A percentile compares a stretch with the other conserved stretches of the same genome.
These are phyloP conservation scores for Loxodonta africana DNA, from an alignment of 2,113 vertebrate species.

Conservation along the genomic window DNA sequence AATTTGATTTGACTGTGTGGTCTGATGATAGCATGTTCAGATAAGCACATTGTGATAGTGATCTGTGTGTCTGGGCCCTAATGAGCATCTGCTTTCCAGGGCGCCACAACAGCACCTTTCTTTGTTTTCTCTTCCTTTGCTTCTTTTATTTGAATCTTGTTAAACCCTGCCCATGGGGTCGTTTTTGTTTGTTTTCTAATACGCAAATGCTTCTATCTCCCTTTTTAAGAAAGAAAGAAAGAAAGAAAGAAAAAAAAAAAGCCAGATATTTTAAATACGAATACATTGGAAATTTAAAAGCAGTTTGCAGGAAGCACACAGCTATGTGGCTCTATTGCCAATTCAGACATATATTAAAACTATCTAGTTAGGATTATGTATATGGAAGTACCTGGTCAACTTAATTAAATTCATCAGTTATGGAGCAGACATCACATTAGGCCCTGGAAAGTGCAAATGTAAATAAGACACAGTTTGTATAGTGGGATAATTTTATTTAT, in stretches of 20 bases:
- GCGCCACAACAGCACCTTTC: slow-evolving; percentile 55
- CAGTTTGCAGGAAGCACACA: not conserved
- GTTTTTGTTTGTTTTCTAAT: slow-evolving; percentile 71
- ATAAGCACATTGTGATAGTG: slow-evolving; percentile 72
- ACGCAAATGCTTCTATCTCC: slow-evolving; percentile 54
- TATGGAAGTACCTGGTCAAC: not conserved
- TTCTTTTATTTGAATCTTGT: slow-evolving; percentile 78
- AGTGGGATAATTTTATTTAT: slow-evolving; percentile 8
- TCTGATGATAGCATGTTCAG: slow-evolving; percentile 74
- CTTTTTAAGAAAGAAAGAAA: not conserved
- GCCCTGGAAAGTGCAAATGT: not conserved
- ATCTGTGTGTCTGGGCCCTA: slow-evolving; percentile 76
- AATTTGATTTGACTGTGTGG: slow-evolving; percentile 82
- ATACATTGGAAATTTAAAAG: slow-evolving; percentile 62
- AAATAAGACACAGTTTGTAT: not conserved
- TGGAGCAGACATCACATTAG: not conserved
- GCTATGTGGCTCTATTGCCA: slow-evolving; percentile 39
- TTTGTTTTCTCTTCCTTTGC: slow-evolving; percentile 77
- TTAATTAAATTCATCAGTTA: slow-evolving; percentile 48
- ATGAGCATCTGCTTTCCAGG: slow-evolving; percentile 80
- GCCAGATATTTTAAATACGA: slow-evolving; percentile 68
- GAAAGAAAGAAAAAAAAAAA: not conserved
- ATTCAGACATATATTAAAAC: slow-evolving; percentile 3
- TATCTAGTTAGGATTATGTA: not conserved
- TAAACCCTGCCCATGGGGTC: slow-evolving; percentile 49